Percentiles rank a stretch among this genome's conserved stretches.
These are phyloP conservation scores for Drosophila watanabei DNA, from an alignment of 1,140 invertebrate species.

Conservation along the genomic window DNA sequence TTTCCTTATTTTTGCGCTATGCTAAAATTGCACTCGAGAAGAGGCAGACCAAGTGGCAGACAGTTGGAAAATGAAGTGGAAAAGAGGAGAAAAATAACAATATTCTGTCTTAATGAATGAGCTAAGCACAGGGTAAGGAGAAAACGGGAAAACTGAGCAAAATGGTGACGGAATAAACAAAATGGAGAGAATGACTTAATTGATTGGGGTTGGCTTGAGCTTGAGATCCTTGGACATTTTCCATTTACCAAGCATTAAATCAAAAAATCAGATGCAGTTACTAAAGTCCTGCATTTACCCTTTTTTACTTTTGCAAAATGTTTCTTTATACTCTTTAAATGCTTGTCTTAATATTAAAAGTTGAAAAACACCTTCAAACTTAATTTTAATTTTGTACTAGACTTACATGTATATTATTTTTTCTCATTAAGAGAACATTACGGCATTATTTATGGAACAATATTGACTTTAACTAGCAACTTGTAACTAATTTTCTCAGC, in stretches of 20 bases:
- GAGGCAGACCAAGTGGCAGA: slow-evolving; percentile 26
- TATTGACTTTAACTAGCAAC: too few relatives aligned
- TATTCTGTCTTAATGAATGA: slow-evolving; percentile 26
- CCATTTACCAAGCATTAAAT: background rate
- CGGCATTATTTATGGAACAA: too few relatives aligned
- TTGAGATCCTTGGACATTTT: slow-evolving; percentile 7
- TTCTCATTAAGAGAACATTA: too few relatives aligned
- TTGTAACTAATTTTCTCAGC: background rate
- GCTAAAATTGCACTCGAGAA: slow-evolving; percentile 28
- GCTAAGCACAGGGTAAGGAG: background rate
- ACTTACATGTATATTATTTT: too few relatives aligned
- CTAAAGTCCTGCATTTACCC: accelerated
- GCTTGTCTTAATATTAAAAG: background rate
- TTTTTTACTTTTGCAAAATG: background rate
- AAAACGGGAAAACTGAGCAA: background rate
- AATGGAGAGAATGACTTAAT: slow-evolving; percentile 30
- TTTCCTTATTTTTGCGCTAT: background rate
- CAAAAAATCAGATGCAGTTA: background rate
- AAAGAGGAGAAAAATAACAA: slow-evolving; percentile 20
- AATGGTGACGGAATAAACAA: slow-evolving; percentile 29
- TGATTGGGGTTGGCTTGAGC: slow-evolving; percentile 5
- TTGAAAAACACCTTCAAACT: background rate
- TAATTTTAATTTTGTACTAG: too few relatives aligned
- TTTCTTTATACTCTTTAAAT: background rate
- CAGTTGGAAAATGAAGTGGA: slow-evolving; percentile 27